These are phyloP conservation scores for Mythimna loreyi DNA, from an alignment of 2,888 invertebrate genomes.

Conservation along the genomic window DNA sequence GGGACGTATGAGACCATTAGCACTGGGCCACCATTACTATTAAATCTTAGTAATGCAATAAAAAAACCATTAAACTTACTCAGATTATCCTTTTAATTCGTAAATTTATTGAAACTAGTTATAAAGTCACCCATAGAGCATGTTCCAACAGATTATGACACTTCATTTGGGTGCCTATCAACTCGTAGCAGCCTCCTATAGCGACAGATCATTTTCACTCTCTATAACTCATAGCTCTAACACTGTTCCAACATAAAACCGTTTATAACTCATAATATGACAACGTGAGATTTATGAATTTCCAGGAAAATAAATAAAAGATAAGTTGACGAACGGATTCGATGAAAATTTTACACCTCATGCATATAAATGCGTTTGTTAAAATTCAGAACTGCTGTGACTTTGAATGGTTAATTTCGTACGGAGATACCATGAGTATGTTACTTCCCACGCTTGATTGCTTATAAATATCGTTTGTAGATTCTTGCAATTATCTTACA, in stretches of 20 bases:
- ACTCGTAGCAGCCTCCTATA: slow-evolving; percentile 26
- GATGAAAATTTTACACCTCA: slow-evolving; percentile 75
- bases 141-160: slow-evolving; percentile 17
- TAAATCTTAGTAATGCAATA: not conserved
- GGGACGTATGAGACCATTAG: too few relatives aligned
- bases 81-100: not conserved
- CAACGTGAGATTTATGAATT: slow-evolving; percentile 76
- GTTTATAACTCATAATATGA: slow-evolving; percentile 74
- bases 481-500: too few relatives aligned
- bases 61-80: not conserved
- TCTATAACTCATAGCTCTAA: slow-evolving; percentile 41
- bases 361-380: slow-evolving; percentile 81
- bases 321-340: slow-evolving; percentile 70
- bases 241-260: slow-evolving; percentile 64
- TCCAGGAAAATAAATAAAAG: slow-evolving; percentile 75
- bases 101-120: slow-evolving; percentile 10
- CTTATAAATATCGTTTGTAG: slow-evolving; percentile 26
- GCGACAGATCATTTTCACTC: slow-evolving; percentile 40
- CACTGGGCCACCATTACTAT: not conserved
- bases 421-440: slow-evolving; percentile 8
- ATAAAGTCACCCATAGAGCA: slow-evolving; percentile 13
- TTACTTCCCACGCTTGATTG: slow-evolving; percentile 33
- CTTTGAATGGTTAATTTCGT: slow-evolving; percentile 67
- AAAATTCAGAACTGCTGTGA: slow-evolving; percentile 74
- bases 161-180: slow-evolving; percentile 34